phyloP scores from a whole-genome alignment of 2,113 vertebrate genomes.

The Pterocles burchelli region DNA sequence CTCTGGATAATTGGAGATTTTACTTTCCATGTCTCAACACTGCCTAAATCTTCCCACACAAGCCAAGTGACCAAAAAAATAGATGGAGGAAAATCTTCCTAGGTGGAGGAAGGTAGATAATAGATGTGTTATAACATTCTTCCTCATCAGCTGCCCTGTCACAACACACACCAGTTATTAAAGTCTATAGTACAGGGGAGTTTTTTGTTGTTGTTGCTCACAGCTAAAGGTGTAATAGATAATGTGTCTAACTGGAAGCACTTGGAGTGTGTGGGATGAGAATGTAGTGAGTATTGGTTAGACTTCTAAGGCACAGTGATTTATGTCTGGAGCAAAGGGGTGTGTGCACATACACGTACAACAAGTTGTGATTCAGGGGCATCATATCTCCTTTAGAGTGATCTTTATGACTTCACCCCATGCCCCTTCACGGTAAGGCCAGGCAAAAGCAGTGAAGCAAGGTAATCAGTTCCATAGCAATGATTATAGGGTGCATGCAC shows the following conservation, averaged over 20 bases:
- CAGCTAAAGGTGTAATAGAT: not conserved
- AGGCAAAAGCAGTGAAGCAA: not conserved
- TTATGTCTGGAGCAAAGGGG: not conserved
- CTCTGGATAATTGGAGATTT: constrained; percentile 53
- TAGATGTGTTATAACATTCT: not conserved
- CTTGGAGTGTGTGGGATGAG: not conserved
- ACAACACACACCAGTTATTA: not conserved
- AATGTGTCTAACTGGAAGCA: not conserved
- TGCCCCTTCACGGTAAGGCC: not conserved
- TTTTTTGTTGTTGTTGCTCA: not conserved
- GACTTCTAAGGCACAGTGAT: not conserved
- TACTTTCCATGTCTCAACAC: constrained; percentile 63
- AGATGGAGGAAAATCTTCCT: not conserved
- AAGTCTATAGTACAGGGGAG: not conserved
- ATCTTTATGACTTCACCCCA: not conserved
- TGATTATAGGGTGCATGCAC: not conserved
- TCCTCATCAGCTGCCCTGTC: not conserved
- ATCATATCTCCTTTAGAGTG: not conserved
- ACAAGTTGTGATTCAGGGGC: not conserved
- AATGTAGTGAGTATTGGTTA: not conserved
- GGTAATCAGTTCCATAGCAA: not conserved
- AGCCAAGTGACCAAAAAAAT: constrained; percentile 22
- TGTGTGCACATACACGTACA: not conserved
- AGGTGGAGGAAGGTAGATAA: not conserved
- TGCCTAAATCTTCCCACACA: constrained; percentile 55